phyloP scores from a whole-genome alignment of 2,113 vertebrate genomes.

The Eonycteris spelaea region DNA sequence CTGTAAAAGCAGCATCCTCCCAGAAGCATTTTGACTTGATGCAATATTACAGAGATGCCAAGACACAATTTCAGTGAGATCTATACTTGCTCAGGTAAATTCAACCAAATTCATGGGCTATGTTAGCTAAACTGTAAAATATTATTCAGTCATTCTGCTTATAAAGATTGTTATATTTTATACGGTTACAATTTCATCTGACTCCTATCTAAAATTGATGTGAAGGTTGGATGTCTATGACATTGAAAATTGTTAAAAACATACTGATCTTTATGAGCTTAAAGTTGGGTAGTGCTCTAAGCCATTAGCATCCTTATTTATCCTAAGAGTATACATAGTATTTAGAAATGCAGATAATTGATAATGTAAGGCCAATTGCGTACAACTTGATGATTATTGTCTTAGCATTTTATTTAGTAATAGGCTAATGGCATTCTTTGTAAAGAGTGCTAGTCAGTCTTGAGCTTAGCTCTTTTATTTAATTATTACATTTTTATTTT shows the following conservation, averaged over 20 bases:
- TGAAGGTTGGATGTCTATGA: neutral
- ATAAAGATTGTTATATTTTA: neutral
- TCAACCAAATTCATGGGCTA: neutral
- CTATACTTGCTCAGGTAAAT: constrained; percentile 53
- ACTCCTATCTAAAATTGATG: neutral
- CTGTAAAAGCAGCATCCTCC: neutral
- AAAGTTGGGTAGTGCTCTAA: neutral
- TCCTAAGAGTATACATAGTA: neutral
- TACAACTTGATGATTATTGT: neutral
- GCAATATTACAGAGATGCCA: constrained; percentile 47
- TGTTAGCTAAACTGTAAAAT: neutral
- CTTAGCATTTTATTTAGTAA: constrained; percentile 10
- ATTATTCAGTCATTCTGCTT: neutral
- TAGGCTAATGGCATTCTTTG: neutral
- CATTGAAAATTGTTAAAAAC: constrained; percentile 22
- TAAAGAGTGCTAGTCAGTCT: neutral
- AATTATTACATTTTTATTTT: no score
- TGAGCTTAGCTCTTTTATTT: neutral
- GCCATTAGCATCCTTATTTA: neutral
- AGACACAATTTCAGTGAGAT: neutral
- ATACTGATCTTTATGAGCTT: neutral
- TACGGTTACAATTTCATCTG: neutral
- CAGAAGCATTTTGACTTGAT: neutral
- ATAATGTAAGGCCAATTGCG: neutral
- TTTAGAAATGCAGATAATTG: neutral